Evolutionary conservation across 2,113 vertebrate genomes (phyloP).

Genomic region (Solenodon paradoxus): DNA sequence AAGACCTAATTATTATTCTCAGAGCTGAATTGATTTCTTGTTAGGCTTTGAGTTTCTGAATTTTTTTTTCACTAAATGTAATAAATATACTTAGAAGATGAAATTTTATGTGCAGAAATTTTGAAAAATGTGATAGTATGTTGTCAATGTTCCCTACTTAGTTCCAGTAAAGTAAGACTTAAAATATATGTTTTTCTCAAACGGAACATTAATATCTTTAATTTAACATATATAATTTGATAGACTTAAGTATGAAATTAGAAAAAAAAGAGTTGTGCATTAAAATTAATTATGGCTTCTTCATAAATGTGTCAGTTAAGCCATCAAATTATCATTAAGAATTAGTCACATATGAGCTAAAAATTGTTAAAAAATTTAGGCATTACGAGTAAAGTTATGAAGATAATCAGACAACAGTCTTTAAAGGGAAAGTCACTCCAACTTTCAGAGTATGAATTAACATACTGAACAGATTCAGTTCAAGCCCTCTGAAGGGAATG

Average conservation of each 20-base stretch:
- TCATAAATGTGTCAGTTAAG: slow-evolving; percentile 49
- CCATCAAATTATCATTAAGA: slow-evolving; percentile 46
- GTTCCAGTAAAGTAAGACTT: slow-evolving; percentile 25
- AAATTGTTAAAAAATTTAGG: slow-evolving; percentile 45
- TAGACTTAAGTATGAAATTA: slow-evolving; percentile 45
- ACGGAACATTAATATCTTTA: slow-evolving; percentile 57
- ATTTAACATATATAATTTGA: slow-evolving; percentile 43
- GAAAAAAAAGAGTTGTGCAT: slow-evolving; percentile 25
- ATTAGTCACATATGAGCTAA: slow-evolving; percentile 45
- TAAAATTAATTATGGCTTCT: slow-evolving; percentile 61
- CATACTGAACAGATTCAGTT: not conserved
- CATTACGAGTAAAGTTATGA: slow-evolving; percentile 41
- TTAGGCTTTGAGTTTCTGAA: slow-evolving; percentile 12
- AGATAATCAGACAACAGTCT: slow-evolving; percentile 41
- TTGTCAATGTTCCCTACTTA: slow-evolving; percentile 32
- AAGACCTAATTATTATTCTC: not conserved
- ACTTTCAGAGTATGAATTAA: slow-evolving; percentile 37
- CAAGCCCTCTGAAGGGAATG: not conserved
- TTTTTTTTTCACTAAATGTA: not conserved
- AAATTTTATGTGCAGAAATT: slow-evolving; percentile 46
- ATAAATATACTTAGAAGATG: slow-evolving; percentile 38
- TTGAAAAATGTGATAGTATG: slow-evolving; percentile 43
- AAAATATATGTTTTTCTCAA: slow-evolving; percentile 48
- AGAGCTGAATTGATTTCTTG: slow-evolving; percentile 24
- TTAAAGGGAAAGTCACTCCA: slow-evolving; percentile 19